Evolutionary conservation across 1,140 invertebrate genomes (phyloP), one percentile per base, ranked within the genome.

Genomic region (Drosophila tani): DNA sequence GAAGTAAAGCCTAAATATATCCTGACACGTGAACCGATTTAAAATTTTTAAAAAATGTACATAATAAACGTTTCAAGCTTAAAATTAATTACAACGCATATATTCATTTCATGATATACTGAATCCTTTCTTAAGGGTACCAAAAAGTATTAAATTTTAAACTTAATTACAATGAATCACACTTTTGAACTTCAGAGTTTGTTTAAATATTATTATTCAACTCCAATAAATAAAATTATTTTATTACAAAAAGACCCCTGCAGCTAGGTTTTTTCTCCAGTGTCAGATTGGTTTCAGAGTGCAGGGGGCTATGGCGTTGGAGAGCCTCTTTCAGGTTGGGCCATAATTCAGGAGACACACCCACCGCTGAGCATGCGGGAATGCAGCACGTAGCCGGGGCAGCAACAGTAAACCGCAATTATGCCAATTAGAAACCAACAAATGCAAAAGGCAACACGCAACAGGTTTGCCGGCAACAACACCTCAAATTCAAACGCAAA

Each of bases 331-430:
- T 56, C 56, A 40, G 75, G 75, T 59, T 69, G 60, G 82, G 79
- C 83, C 79, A 86, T 86, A 86, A 68, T 67, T 85, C 53, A 87
- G 40, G 58, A 19, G 79, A 69, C 85, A 91, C 82, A 75, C 81
- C 85, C 75, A 76, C 38, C 50, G 60, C 24, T 21, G 70, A 81
- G 79, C 78, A 84, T 81, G 85, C 81, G 73, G 81, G 81, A 90
- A 91, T 88, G 77, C 70, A 93, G 73, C 21, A 49, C 73, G 40
- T 27, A 51, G 32, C 17, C 17, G 51, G 46, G 19, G n/a, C 50
- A 62, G 63, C 46, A 59, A 78, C 49, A 29, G 94, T 93, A 78
- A 94, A 92, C 71, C 93, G 87, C 80, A 93, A 93, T 59, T 94
- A 95, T 93, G 84, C 77, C 84, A 87, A 83, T 88, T 88, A 88